phyloP scores from a whole-genome alignment of 2,888 invertebrate genomes.

The Hydroisotoma schaefferi region DNA sequence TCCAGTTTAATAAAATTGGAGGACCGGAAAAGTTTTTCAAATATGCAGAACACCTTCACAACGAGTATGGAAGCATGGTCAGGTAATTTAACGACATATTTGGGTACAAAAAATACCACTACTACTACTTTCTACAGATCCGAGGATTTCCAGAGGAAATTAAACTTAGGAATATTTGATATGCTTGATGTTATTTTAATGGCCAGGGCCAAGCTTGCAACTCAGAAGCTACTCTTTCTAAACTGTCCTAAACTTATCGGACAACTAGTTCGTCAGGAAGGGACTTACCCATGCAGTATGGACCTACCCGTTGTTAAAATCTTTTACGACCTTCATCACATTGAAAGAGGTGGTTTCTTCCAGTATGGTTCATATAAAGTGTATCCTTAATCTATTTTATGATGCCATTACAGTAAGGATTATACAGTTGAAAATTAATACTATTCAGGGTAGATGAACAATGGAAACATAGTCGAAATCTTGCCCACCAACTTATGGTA shows the following conservation, averaged over 20 bases:
- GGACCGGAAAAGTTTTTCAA: slow-evolving; percentile 5
- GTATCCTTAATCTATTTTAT: no score
- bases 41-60: slow-evolving; percentile 13
- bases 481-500: no score
- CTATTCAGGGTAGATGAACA: no score
- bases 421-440: no score
- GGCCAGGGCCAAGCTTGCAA: neutral
- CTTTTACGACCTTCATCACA: no score
- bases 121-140: neutral
- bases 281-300: slow-evolving; percentile 11
- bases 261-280: slow-evolving; percentile 11
- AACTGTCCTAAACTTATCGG: neutral
- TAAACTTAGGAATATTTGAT: neutral
- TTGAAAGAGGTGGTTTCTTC: no score
- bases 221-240: neutral
- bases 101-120: no score
- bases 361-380: no score
- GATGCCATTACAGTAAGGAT: no score
- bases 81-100: no score
- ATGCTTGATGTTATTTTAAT: neutral
- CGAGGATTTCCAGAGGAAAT: neutral
- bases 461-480: no score
- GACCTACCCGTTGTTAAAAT: no score
- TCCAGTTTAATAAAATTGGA: slow-evolving; percentile 20
- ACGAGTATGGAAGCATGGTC: slow-evolving; percentile 23